Percentiles rank a stretch among this genome's conserved stretches.
Conservation (phyloP, 2,888 invertebrate genomes). For the Sialis lutaria region DNA sequence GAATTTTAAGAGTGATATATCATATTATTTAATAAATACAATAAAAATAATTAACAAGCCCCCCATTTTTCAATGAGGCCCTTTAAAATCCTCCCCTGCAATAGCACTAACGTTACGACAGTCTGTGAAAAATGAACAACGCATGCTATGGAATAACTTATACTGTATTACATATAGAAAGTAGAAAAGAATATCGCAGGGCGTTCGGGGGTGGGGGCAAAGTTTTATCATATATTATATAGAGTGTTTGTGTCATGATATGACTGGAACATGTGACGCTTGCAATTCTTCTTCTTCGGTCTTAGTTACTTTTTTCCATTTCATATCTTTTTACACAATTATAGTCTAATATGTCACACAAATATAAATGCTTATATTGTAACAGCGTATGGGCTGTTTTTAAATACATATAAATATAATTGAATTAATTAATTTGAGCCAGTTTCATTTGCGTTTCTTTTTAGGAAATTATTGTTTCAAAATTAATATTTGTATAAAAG, state of each 20-base stretch:
- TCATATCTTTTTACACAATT: neutral
- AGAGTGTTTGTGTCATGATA: slow-evolving; percentile 4
- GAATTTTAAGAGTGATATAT: no score
- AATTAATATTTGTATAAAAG: no score
- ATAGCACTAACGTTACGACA: neutral
- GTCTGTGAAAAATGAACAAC: slow-evolving; percentile 4
- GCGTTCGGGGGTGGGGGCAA: slow-evolving; percentile 1
- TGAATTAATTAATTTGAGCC: no score
- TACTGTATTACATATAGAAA: neutral
- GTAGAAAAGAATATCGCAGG: neutral
- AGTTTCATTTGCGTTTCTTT: no score
- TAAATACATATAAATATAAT: no score
- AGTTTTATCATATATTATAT: slow-evolving; percentile 7
- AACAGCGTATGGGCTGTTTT: neutral
- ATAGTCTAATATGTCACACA: neutral
- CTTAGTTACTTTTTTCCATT: neutral
- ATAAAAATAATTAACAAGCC: no score
- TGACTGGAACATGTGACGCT: slow-evolving; percentile 6
- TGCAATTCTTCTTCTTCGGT: slow-evolving; percentile 1
- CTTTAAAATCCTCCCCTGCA: no score
- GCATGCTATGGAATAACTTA: slow-evolving; percentile 5
- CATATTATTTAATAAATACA: no score
- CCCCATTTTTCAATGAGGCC: no score
- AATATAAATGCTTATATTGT: neutral
- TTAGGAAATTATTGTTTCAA: no score